phyloP scores from a whole-genome alignment of 2,888 invertebrate genomes.

The Drosophila dives region DNA sequence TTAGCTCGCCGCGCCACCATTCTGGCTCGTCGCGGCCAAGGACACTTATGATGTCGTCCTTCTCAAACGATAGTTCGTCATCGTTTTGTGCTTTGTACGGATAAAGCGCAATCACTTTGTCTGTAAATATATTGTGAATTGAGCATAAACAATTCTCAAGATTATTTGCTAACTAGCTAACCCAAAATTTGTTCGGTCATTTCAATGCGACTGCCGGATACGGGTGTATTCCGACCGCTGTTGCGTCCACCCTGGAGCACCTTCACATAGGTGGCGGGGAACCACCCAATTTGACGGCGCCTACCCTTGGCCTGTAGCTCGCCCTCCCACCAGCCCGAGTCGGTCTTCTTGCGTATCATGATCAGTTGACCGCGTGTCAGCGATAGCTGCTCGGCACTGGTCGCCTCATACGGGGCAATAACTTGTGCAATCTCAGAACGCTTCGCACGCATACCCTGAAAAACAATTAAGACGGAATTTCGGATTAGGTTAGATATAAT shows the following conservation, averaged over 20 bases:
- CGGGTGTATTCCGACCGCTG: conserved; percentile 91
- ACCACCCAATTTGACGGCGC: conserved; percentile 98
- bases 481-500: conserved; percentile 20
- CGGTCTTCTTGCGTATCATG: conserved; percentile 98
- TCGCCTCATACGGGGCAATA: conserved; percentile 96
- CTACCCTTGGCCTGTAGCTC: conserved; percentile 96
- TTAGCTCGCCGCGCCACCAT: conserved; percentile 98
- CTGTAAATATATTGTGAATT: conserved; percentile 83
- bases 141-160: neutral
- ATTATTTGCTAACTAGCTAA: conserved; percentile 38
- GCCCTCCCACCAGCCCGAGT: conserved; percentile 99
- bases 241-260: conserved; percentile 89
- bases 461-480: conserved; percentile 11
- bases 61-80: conserved; percentile 96
- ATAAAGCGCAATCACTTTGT: conserved; percentile 96
- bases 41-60: conserved; percentile 95
- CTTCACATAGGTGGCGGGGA: conserved; percentile 99
- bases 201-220: conserved; percentile 89
- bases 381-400: conserved; percentile 95
- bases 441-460: conserved; percentile 88
- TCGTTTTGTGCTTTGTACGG: conserved; percentile 97
- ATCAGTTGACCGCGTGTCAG: conserved; percentile 96
- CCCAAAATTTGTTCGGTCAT: conserved; percentile 85
- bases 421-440: conserved; percentile 97
- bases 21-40: conserved; percentile 96